These are phyloP conservation scores for Julus scandinavius DNA, from an alignment of 2,888 invertebrate species.

Conservation along the genomic window DNA sequence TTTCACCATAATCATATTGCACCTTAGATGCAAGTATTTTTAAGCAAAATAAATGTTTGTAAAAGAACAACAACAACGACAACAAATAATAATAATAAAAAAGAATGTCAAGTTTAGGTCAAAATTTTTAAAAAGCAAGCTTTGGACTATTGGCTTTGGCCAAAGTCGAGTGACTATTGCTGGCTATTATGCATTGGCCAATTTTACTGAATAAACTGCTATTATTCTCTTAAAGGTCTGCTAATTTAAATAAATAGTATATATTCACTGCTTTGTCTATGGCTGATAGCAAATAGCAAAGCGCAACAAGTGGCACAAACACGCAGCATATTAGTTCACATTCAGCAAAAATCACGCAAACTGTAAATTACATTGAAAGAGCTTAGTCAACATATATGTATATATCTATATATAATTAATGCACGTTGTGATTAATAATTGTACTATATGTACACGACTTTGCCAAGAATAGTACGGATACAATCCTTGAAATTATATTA, in stretches of 20 bases:
- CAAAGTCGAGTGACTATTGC: neutral
- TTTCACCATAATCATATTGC: too few relatives aligned
- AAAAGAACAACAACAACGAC: neutral
- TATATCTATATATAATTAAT: conserved; percentile 43
- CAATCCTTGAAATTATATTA: conserved; percentile 17
- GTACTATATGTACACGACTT: conserved; percentile 40
- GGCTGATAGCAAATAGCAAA: neutral
- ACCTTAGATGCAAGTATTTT: too few relatives aligned
- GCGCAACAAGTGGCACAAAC: conserved; percentile 5
- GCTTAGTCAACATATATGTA: conserved; percentile 32
- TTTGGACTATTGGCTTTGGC: neutral
- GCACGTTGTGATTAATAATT: conserved; percentile 45
- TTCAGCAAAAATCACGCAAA: conserved; percentile 13
- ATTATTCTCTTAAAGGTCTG: neutral
- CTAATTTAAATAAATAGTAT: neutral
- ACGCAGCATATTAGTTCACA: conserved; percentile 17
- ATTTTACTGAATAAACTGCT: neutral
- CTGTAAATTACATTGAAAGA: conserved; percentile 2
- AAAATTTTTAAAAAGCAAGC: neutral
- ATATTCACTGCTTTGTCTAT: neutral
- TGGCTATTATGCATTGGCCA: neutral
- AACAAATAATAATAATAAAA: neutral
- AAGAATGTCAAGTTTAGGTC: neutral
- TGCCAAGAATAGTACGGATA: conserved; percentile 22
- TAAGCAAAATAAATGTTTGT: too few relatives aligned